Evolutionary conservation across 1,140 invertebrate genomes (phyloP).

Genomic region (Brachionus calyciflorus): DNA sequence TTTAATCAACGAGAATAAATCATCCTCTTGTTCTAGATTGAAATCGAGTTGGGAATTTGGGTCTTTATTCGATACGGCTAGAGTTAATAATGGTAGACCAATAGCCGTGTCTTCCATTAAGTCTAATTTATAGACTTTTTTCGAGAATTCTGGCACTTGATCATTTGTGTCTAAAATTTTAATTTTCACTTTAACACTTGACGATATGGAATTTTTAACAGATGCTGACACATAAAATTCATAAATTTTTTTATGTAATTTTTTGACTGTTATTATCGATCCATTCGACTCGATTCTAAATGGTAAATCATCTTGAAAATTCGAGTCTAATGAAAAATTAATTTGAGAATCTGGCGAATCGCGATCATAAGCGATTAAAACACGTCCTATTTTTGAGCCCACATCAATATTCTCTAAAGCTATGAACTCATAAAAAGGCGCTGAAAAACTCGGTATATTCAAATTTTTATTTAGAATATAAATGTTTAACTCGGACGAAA

Average conservation of each 20-base stretch:
- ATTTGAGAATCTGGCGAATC: neutral
- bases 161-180: constrained; percentile 39
- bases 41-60: neutral
- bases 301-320: neutral
- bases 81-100: constrained; percentile 25
- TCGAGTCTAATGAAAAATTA: neutral
- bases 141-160: neutral
- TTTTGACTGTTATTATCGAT: neutral
- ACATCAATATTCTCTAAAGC: neutral
- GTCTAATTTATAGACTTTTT: neutral
- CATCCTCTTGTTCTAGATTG: neutral
- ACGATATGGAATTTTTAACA: neutral
- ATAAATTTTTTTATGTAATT: neutral
- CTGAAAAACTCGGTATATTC: neutral
- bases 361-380: neutral
- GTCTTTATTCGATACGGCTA: constrained; percentile 21
- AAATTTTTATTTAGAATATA: constrained; percentile 22
- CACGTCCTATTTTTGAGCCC: constrained; percentile 7
- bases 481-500: neutral
- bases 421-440: constrained; percentile 46
- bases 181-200: constrained; percentile 38
- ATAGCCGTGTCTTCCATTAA: constrained; percentile 9
- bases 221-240: constrained; percentile 20
- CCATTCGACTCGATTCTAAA: constrained; percentile 21
- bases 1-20: constrained; percentile 13